Base-by-base conservation (phyloP, 2,113 vertebrate genomes). In the Petromus typicus region DNA sequence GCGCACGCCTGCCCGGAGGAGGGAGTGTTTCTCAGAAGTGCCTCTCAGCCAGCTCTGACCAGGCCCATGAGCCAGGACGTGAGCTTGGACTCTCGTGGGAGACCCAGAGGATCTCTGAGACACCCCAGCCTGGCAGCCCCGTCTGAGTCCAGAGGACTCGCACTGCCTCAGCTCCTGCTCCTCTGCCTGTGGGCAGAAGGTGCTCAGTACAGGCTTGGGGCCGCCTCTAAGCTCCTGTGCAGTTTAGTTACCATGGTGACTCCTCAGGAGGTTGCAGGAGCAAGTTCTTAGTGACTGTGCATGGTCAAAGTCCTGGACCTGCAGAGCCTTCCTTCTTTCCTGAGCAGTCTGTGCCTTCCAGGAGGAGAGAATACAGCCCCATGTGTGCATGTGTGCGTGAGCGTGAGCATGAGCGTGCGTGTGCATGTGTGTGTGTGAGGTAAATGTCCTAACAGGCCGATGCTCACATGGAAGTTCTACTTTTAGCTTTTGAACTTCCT, bases 401-500 rank as follows among this genome's bases (percentile, higher is more conserved):
- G 51, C 14, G 76, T 40, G 48, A n/a, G 13, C n/a, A 6, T 56
- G 54, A 25, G 66, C n/a, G 17, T n/a, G 32, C 51, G 51, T 79
- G 45, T n/a, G n/a, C 27, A 17, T 56, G 71, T 16, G 37, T 43
- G 40, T 20, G 75, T 40, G 48, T 43, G 12, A 9, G 54, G 37
- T 71, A 51, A 61, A 20, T 40, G 30, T 40, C 89, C 40, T 71
- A 63, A 54, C 7, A 79, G 37, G 82, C 25, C 34, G 37, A 80
- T 57, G 10, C 23, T 66, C 7, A 66, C n/a, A 4, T 11, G 75
- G 43, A 64, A 11, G 2, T 51, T 84, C 56, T 84, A 2, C n/a
- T 92, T 54, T 86, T 18, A 45, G 76, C 34, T n/a, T 96, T 91
- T 48, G 63, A 25, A 54, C 57, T n/a, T 79, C 45, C 54, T 82